A percentile compares a stretch with the other conserved stretches of the same genome.
These are phyloP conservation scores for Natator depressus DNA, from an alignment of 2,113 vertebrate species.

Conservation along the genomic window DNA sequence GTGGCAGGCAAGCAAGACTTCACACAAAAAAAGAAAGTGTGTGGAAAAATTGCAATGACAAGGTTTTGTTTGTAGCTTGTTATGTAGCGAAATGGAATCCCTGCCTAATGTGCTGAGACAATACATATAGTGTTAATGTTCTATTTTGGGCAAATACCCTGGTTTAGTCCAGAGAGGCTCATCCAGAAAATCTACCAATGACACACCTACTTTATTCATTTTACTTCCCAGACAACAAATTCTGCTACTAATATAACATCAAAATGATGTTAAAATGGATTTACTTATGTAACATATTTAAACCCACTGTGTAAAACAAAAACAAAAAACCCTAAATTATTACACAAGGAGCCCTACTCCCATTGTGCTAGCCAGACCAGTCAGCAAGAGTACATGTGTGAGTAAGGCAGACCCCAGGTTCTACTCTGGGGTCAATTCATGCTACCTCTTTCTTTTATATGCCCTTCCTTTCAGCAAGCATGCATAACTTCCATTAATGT, in stretches of 20 bases:
- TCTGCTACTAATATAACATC: not conserved
- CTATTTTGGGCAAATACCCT: conserved; percentile 1
- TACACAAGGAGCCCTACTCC: not conserved
- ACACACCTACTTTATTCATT: conserved; percentile 3
- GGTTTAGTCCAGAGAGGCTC: conserved; percentile 26
- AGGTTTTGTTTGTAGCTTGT: conserved; percentile 22
- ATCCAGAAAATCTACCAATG: conserved; percentile 34
- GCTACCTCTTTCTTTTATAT: not conserved
- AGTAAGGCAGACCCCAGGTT: not conserved
- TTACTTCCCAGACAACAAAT: not conserved
- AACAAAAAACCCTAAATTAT: not conserved
- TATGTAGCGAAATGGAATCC: conserved; percentile 46
- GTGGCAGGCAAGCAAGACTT: not conserved
- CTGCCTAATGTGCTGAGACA: conserved; percentile 36
- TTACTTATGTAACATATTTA: conserved; percentile 4
- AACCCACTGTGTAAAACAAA: conserved; percentile 7
- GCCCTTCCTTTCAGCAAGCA: not conserved
- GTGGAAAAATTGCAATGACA: conserved; percentile 7
- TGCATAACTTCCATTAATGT: not conserved
- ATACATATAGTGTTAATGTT: conserved; percentile 18
- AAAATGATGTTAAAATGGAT: conserved; percentile 11
- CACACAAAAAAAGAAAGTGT: not conserved
- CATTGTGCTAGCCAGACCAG: not conserved
- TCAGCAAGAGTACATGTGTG: not conserved
- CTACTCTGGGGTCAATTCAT: not conserved